phyloP scores from a whole-genome alignment of 2,797 vertebrate genomes.

The Bryconaethiops microstoma region DNA sequence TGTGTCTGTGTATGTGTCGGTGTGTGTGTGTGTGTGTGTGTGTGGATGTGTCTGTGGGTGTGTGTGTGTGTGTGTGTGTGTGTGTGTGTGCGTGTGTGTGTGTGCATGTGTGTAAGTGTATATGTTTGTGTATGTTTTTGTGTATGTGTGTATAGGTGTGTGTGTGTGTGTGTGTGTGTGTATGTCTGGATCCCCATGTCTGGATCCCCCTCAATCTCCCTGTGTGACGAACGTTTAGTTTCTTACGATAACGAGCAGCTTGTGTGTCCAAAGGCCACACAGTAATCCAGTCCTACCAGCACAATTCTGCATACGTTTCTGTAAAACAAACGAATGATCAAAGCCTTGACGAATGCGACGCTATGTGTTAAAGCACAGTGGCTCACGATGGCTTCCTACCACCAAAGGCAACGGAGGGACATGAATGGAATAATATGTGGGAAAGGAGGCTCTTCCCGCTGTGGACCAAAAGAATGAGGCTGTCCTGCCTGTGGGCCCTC shows the following conservation, averaged over 20 bases:
- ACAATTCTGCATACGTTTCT: slow-evolving; percentile 25
- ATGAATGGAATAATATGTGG: slow-evolving; percentile 8
- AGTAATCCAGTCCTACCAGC: slow-evolving; percentile 18
- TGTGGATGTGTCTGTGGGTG: too few relatives aligned
- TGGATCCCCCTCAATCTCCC: slow-evolving; percentile 11
- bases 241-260: slow-evolving; percentile 34
- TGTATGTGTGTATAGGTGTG: neutral
- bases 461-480: neutral
- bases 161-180: neutral
- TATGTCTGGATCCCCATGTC: slow-evolving; percentile 8
- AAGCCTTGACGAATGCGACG: slow-evolving; percentile 3
- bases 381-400: slow-evolving; percentile 18
- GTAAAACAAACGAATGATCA: slow-evolving; percentile 33
- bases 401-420: slow-evolving; percentile 14
- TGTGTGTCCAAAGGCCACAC: slow-evolving; percentile 33
- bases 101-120: too few relatives aligned
- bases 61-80: neutral
- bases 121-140: neutral
- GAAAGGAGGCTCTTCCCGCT: neutral
- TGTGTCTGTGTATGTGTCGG: too few relatives aligned
- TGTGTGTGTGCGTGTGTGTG: slow-evolving; percentile 54
- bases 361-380: neutral
- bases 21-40: too few relatives aligned
- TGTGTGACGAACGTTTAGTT: slow-evolving; percentile 32
- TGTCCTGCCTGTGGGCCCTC: neutral